These are phyloP conservation scores for Gymnothorax reevesii DNA, from an alignment of 2,797 vertebrate species.

Conservation along the genomic window DNA sequence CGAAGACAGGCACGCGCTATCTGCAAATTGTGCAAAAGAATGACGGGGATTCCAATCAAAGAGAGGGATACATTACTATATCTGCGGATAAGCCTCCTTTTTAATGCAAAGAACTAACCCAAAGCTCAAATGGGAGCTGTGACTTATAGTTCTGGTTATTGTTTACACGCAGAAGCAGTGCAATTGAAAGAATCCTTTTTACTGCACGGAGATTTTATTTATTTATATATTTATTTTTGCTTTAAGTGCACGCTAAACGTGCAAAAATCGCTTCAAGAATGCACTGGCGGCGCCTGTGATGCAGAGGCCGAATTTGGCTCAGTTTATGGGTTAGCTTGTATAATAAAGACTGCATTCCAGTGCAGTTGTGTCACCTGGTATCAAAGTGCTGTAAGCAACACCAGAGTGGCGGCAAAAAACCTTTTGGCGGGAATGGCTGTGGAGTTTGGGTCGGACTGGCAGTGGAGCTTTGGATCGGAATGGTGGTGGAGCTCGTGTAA, in stretches of 20 bases:
- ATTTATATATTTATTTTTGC: too few relatives aligned
- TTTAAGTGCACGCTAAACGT: too few relatives aligned
- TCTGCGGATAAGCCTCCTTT: conserved; percentile 55
- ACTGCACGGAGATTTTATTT: too few relatives aligned
- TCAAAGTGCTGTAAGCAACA: background rate
- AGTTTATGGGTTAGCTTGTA: background rate
- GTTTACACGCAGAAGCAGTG: too few relatives aligned
- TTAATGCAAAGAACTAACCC: conserved; percentile 50
- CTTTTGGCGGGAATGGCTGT: background rate
- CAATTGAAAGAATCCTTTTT: too few relatives aligned
- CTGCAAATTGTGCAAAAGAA: conserved; percentile 34
- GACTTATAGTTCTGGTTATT: background rate
- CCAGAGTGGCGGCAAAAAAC: background rate
- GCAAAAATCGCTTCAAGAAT: too few relatives aligned
- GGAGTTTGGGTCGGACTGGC: background rate
- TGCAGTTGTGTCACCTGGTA: background rate
- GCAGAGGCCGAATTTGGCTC: background rate
- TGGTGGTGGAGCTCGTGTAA: background rate
- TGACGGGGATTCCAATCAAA: conserved; percentile 55
- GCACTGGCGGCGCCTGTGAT: background rate
- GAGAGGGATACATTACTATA: conserved; percentile 57
- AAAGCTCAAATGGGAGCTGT: conserved; percentile 4
- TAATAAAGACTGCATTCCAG: background rate
- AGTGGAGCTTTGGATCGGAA: background rate
- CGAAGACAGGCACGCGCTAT: conserved; percentile 49